These are phyloP conservation scores for Gila orcuttii DNA, from an alignment of 2,113 vertebrate genomes.

Conservation along the genomic window DNA sequence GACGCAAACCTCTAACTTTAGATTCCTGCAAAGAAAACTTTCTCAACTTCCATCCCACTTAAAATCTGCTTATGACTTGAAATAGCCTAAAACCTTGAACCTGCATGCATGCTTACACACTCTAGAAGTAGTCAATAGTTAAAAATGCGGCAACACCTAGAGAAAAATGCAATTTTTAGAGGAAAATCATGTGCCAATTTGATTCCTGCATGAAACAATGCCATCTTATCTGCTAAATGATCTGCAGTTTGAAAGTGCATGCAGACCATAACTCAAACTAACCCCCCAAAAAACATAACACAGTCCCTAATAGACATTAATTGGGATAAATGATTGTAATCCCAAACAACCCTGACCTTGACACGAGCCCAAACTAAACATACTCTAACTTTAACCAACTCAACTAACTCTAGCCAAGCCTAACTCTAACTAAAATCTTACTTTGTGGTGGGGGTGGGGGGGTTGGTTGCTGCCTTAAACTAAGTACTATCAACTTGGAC, in stretches of 20 bases:
- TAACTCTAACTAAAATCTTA: no score
- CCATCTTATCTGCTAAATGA: neutral
- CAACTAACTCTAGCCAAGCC: neutral
- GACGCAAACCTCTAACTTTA: slow-evolving; percentile 39
- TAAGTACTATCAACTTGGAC: no score
- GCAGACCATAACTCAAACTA: neutral
- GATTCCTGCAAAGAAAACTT: neutral
- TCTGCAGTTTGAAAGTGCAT: neutral
- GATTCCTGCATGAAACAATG: neutral
- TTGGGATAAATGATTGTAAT: neutral
- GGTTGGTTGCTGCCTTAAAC: no score
- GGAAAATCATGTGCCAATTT: neutral
- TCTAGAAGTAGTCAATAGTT: neutral
- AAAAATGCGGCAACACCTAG: neutral
- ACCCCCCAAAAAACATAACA: neutral
- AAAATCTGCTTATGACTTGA: no score
- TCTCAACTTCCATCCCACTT: neutral
- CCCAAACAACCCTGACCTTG: neutral
- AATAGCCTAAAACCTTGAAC: no score
- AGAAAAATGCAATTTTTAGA: neutral
- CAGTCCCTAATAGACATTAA: neutral
- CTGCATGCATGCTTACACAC: neutral
- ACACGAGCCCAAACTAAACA: neutral
- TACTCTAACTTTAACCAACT: neutral
- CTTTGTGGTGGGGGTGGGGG: no score